Percentiles rank a stretch among this genome's conserved stretches.
These are phyloP conservation scores for Podarcis cretensis DNA, from an alignment of 2,113 vertebrate species.

Conservation along the genomic window DNA sequence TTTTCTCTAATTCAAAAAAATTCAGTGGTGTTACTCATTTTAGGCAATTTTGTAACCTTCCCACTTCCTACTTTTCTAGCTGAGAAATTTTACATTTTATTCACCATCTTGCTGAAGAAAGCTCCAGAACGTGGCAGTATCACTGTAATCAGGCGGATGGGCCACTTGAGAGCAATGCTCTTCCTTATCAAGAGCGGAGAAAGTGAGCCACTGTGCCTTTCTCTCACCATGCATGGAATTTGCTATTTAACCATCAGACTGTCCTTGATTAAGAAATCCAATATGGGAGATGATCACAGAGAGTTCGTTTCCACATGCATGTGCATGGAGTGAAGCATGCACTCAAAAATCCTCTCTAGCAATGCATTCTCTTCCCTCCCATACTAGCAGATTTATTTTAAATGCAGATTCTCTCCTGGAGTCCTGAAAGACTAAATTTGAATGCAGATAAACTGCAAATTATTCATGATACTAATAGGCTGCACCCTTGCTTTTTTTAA, in stretches of 20 bases:
- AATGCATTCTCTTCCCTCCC: not conserved
- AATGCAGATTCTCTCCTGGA: not conserved
- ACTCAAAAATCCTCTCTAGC: not conserved
- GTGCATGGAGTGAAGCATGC: not conserved
- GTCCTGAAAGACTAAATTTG: not conserved
- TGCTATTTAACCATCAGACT: conserved; percentile 8
- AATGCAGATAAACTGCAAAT: conserved; percentile 17
- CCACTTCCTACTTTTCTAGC: not conserved
- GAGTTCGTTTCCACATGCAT: not conserved
- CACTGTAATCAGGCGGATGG: not conserved
- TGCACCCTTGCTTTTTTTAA: not conserved
- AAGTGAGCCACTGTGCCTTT: not conserved
- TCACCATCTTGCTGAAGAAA: conserved; percentile 3
- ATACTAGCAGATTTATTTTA: not conserved
- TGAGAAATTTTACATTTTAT: not conserved
- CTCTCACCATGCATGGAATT: not conserved
- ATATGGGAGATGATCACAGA: not conserved
- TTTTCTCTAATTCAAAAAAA: not conserved
- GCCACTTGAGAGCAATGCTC: not conserved
- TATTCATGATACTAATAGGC: conserved; percentile 18
- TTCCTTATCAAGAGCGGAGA: rapidly evolving
- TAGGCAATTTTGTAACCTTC: conserved; percentile 1
- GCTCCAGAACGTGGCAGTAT: not conserved
- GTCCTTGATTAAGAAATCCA: not conserved
- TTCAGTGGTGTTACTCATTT: not conserved